phyloP scores from a whole-genome alignment of 2,797 vertebrate genomes.

The Cyprinella venusta region DNA sequence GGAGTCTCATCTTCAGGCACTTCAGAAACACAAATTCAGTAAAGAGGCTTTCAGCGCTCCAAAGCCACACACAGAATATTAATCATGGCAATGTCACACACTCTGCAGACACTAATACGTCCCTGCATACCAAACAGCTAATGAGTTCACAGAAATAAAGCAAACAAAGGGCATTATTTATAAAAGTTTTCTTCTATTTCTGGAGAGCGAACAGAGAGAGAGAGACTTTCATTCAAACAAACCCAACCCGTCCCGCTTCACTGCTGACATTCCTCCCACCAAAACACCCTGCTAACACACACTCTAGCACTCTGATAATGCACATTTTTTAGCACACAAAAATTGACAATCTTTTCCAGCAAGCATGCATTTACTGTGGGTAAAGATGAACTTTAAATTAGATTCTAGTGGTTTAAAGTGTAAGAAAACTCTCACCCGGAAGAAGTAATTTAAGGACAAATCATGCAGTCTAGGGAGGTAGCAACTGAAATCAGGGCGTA shows the following conservation, averaged over 20 bases:
- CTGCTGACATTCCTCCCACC: background rate
- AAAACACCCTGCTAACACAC: background rate
- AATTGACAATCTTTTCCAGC: background rate
- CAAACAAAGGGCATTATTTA: conserved; percentile 75
- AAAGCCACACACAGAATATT: conserved; percentile 67
- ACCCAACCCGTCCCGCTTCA: background rate
- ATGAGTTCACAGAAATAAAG: conserved; percentile 62
- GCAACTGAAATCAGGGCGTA: background rate
- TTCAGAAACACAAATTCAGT: conserved; percentile 65
- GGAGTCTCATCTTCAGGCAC: conserved; percentile 59
- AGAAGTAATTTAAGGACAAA: background rate
- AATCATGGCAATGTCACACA: conserved; percentile 63
- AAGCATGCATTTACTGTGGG: background rate
- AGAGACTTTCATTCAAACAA: conserved; percentile 23
- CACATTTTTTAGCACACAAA: background rate
- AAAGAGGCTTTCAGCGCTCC: conserved; percentile 66
- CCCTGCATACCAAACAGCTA: conserved; percentile 64
- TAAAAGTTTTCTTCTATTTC: conserved; percentile 55
- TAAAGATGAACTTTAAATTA: background rate
- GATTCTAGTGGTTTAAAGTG: background rate
- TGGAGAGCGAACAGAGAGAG: conserved; percentile 42
- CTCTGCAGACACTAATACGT: conserved; percentile 58
- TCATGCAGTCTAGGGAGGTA: background rate
- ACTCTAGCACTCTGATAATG: background rate
- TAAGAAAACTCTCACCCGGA: background rate